These are phyloP conservation scores for Merops nubicus DNA, from an alignment of 2,113 vertebrate genomes.

Conservation along the genomic window DNA sequence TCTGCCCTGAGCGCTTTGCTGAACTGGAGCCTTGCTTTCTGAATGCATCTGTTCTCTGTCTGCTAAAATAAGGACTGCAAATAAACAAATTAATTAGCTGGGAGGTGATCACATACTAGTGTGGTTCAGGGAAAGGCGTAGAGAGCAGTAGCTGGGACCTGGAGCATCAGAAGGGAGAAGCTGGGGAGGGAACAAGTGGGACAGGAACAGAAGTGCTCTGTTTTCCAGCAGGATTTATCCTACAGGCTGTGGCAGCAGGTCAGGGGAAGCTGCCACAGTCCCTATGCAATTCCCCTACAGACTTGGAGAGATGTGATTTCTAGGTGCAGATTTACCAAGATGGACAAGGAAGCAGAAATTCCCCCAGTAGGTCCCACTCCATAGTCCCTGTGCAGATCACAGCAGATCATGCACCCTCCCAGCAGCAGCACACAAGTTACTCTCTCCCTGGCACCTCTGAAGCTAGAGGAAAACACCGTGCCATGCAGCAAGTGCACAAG, in stretches of 20 bases:
- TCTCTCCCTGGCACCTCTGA: neutral
- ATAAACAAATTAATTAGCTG: neutral
- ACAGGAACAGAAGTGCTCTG: neutral
- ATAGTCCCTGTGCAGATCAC: neutral
- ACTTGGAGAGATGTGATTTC: neutral
- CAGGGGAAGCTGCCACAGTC: neutral
- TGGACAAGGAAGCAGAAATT: neutral
- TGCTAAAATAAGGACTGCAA: neutral
- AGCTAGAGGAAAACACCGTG: neutral
- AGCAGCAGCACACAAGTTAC: neutral
- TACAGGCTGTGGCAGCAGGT: neutral
- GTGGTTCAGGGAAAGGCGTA: neutral
- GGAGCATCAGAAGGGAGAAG: neutral
- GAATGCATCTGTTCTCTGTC: neutral
- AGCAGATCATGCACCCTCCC: accelerated
- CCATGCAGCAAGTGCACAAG: neutral
- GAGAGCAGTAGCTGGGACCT: neutral
- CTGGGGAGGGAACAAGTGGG: neutral
- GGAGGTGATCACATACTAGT: accelerated
- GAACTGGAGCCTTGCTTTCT: neutral
- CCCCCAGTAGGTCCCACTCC: accelerated
- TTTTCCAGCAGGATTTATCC: neutral
- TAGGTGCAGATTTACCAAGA: neutral
- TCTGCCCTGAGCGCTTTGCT: neutral
- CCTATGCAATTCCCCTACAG: neutral